phyloP scores from a whole-genome alignment of 2,797 vertebrate genomes.

The Darevskia nairensis region DNA sequence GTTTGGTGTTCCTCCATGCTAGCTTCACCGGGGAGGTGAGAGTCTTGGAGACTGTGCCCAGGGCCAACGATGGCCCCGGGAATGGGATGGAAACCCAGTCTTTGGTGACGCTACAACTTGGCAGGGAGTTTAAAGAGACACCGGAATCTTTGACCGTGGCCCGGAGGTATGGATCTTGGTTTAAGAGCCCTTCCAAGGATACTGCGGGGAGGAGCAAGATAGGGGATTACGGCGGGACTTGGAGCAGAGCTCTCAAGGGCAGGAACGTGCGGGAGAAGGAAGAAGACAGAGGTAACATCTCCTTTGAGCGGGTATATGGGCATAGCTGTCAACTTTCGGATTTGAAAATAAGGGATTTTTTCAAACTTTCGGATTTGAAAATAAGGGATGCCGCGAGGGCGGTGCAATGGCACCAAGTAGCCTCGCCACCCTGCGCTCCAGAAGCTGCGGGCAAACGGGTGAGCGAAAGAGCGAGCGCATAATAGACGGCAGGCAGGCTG shows the following conservation, averaged over 20 bases:
- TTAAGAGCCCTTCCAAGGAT: constrained; percentile 81
- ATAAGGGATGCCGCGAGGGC: too few species aligned
- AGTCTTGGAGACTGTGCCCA: constrained; percentile 62
- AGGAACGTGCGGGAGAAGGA: constrained; percentile 87
- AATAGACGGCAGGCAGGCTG: too few species aligned
- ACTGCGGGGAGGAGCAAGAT: constrained; percentile 68
- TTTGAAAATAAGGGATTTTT: too few species aligned
- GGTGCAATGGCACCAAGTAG: too few species aligned
- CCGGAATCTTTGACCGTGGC: constrained; percentile 61
- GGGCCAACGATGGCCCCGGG: constrained; percentile 55
- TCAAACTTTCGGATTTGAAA: too few species aligned
- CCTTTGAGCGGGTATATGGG: rapidly evolving
- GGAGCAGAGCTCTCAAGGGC: constrained; percentile 85
- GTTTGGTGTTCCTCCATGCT: constrained; percentile 92
- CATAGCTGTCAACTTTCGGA: too few species aligned
- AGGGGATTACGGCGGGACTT: constrained; percentile 80
- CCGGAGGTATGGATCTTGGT: constrained; percentile 85
- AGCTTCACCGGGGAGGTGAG: constrained; percentile 84
- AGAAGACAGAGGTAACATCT: constrained; percentile 88
- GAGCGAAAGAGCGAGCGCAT: too few species aligned
- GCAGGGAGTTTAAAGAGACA: constrained; percentile 82
- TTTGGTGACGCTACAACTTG: constrained; percentile 76
- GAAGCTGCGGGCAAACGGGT: too few species aligned
- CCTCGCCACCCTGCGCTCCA: too few species aligned
- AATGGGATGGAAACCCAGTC: constrained; percentile 75